Conservation (phyloP, 1,140 invertebrate genomes). For the Drosophila sucinea region DNA sequence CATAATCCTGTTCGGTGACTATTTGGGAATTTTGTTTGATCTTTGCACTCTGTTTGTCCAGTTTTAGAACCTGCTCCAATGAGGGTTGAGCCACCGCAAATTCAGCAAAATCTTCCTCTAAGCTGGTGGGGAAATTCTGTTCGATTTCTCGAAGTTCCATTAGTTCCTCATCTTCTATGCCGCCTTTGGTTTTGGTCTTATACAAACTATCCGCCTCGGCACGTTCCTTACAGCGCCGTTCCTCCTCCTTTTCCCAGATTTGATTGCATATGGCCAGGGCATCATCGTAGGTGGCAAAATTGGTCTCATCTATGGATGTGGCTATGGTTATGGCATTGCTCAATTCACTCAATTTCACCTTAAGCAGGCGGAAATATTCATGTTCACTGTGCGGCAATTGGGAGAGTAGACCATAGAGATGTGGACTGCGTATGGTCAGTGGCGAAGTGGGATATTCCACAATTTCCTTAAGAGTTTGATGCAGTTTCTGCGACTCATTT, state of each 20-base stretch:
- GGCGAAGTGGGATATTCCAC: conserved; percentile 59
- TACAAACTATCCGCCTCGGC: conserved; percentile 92
- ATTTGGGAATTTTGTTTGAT: conserved; percentile 58
- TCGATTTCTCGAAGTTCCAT: conserved; percentile 88
- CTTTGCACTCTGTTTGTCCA: conserved; percentile 51
- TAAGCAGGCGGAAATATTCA: conserved; percentile 84
- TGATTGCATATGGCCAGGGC: conserved; percentile 84
- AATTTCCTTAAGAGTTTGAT: conserved; percentile 57
- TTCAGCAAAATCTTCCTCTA: conserved; percentile 88
- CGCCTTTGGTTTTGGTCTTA: conserved; percentile 88
- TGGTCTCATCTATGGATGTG: conserved; percentile 78
- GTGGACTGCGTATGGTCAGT: conserved; percentile 47
- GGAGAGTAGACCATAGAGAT: conserved; percentile 59
- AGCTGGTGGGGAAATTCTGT: conserved; percentile 90
- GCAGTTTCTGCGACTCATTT: conserved; percentile 37
- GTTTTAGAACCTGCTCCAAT: conserved; percentile 78
- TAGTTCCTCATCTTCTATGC: conserved; percentile 89
- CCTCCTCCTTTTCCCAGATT: conserved; percentile 90
- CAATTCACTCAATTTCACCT: conserved; percentile 87
- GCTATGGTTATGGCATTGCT: conserved; percentile 82
- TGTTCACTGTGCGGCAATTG: conserved; percentile 62
- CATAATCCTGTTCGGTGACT: conserved; percentile 72
- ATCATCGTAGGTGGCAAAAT: conserved; percentile 84
- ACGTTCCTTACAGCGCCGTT: conserved; percentile 87
- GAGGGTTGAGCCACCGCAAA: conserved; percentile 82